phyloP scores from a whole-genome alignment of 2,113 vertebrate genomes.

The Gasterosteus aculeatus region DNA sequence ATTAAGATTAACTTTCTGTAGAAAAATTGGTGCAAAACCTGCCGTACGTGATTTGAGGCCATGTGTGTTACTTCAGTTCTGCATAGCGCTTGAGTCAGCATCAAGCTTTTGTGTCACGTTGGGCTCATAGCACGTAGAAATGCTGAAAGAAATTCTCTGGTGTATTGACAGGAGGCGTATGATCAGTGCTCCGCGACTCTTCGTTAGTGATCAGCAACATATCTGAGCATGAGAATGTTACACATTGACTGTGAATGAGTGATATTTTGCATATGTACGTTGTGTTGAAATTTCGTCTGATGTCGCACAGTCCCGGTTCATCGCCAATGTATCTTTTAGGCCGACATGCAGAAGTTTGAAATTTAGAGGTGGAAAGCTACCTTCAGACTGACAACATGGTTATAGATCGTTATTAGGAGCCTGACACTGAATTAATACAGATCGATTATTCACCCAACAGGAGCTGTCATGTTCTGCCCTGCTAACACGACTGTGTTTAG shows the following conservation, averaged over 20 bases:
- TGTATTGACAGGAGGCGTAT: slow-evolving; percentile 30
- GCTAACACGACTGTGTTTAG: slow-evolving; percentile 62
- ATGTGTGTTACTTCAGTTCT: slow-evolving; percentile 37
- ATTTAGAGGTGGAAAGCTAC: slow-evolving; percentile 21
- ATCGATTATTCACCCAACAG: slow-evolving; percentile 40
- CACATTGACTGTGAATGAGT: slow-evolving; percentile 79
- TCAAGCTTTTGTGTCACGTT: slow-evolving; percentile 32
- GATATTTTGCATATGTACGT: slow-evolving; percentile 76
- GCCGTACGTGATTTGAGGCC: slow-evolving; percentile 54
- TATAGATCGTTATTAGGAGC: slow-evolving; percentile 47
- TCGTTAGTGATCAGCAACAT: slow-evolving; percentile 66
- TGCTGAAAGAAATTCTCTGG: slow-evolving; percentile 38
- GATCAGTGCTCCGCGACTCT: slow-evolving; percentile 60
- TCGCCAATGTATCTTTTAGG: slow-evolving; percentile 44
- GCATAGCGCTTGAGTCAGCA: slow-evolving; percentile 51
- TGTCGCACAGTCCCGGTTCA: slow-evolving; percentile 52
- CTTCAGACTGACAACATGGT: slow-evolving; percentile 51
- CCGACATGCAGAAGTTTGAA: slow-evolving; percentile 33
- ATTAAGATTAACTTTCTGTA: slow-evolving; percentile 53
- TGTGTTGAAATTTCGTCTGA: slow-evolving; percentile 60
- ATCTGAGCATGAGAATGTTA: slow-evolving; percentile 84
- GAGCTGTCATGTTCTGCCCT: slow-evolving; percentile 47
- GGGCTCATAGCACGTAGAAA: slow-evolving; percentile 55
- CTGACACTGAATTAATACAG: slow-evolving; percentile 48
- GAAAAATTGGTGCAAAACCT: slow-evolving; percentile 62